phyloP scores from a whole-genome alignment of 53 echinoderm and acorn worm species.

The Actinopyga echinites region DNA sequence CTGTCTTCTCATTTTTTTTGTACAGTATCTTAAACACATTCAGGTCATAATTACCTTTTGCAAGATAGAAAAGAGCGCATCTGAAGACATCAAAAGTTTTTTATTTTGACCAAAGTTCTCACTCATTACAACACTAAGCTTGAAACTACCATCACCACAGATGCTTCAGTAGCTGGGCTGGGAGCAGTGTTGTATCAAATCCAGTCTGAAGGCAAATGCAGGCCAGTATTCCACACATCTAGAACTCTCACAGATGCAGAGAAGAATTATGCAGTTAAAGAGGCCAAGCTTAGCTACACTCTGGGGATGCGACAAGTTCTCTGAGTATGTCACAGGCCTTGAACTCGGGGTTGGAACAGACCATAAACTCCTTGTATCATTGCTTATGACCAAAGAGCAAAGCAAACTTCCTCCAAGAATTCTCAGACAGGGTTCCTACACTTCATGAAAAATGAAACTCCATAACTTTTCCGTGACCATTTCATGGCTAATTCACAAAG shows the following conservation, averaged over 20 bases:
- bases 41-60: slow-evolving; percentile 35
- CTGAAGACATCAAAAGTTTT: slow-evolving; percentile 2
- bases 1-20: too few species aligned
- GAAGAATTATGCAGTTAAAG: slow-evolving; percentile 3
- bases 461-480: too few species aligned
- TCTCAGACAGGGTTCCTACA: too few species aligned
- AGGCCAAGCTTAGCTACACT: slow-evolving; percentile 12
- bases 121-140: slow-evolving; percentile 53
- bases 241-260: slow-evolving; percentile 54
- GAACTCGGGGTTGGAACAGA: slow-evolving; percentile 38
- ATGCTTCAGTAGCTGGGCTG: slow-evolving; percentile 48
- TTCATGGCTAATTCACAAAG: too few species aligned
- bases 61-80: slow-evolving; percentile 40
- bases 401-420: too few species aligned
- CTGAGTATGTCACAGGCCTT: slow-evolving; percentile 46
- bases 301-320: slow-evolving; percentile 50
- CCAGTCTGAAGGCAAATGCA: slow-evolving; percentile 53
- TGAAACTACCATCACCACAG: slow-evolving; percentile 34
- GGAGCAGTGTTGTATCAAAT: slow-evolving; percentile 54
- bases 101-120: slow-evolving; percentile 4
- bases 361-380: slow-evolving; percentile 60
- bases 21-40: too few species aligned
- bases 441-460: too few species aligned
- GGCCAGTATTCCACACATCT: slow-evolving; percentile 60
- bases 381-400: too few species aligned